Evolutionary conservation across 2,113 vertebrate species (phyloP), one percentile per base, ranked within the genome.

Genomic region (Pagrus major): DNA sequence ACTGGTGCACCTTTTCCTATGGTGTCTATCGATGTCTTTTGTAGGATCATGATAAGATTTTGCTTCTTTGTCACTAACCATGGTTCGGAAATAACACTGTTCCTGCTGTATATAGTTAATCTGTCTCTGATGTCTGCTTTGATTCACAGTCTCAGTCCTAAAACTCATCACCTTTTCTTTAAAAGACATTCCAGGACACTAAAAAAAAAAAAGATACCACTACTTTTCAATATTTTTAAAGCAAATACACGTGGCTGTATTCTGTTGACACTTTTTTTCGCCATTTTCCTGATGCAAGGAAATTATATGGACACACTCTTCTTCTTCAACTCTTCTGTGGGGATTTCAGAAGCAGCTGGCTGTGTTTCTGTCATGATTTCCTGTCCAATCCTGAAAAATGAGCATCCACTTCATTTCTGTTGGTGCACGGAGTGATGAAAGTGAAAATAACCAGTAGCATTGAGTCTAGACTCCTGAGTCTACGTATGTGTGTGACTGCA

Each of bases 401-500:
- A 78, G 64, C 60, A 47, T 70, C 78, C 61, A 31, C 39, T 1
- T 83, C 0, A 15, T 78, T 76, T 80, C n/a, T 65, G 58, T 68
- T 39, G 42, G 54, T 68, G 51, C 47, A 67, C 33, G 14, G 52
- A 66, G 49, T 70, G 83, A 59, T 75, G 51, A 56, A 71, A 68
- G 39, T 78, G 63, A 86, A 71, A 65, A 58, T 55, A 78, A 56
- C 39, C 52, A 35, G 60, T 87, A 82, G 83, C 76, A 65, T 64
- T 63, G 68, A 81, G 60, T 89, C 41, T 55, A 33, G 72, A 77
- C 68, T 84, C 51, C 63, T 5, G 49, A 25, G 74, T 78, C 68
- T 76, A 54, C 21, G 39, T 65, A n/a, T n/a, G 58, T 86, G 83
- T 89, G 86, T 78, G 88, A 88, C 75, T 87, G 89, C 92, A 90